phyloP scores from a whole-genome alignment of 2,888 invertebrate species.

The Lochmaea capreae region DNA sequence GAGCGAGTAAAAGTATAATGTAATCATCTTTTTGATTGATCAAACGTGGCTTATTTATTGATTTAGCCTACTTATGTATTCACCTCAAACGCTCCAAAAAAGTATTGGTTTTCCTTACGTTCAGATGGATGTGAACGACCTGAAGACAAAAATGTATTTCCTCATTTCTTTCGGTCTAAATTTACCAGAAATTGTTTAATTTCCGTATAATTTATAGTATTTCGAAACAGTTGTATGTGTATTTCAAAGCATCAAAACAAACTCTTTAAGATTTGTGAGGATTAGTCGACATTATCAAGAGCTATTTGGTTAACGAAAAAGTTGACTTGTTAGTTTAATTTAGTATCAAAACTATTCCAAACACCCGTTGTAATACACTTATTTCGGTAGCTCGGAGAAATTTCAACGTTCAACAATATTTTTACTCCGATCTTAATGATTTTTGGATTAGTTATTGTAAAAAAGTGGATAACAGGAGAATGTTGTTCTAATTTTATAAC shows the following conservation, averaged over 20 bases:
- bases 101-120: too few species aligned
- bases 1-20: too few species aligned
- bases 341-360: background rate
- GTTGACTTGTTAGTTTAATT: background rate
- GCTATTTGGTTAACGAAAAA: background rate
- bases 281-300: constrained; percentile 11
- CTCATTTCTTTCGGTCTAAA: constrained; percentile 19
- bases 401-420: background rate
- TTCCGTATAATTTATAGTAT: constrained; percentile 4
- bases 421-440: too few species aligned
- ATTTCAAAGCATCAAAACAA: constrained; percentile 12
- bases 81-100: background rate
- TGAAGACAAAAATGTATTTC: constrained; percentile 11
- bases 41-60: background rate
- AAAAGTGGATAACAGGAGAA: background rate
- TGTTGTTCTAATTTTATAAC: background rate
- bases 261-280: constrained; percentile 13
- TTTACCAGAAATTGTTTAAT: constrained; percentile 16
- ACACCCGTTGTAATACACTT: background rate
- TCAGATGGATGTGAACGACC: constrained; percentile 8
- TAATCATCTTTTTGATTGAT: background rate
- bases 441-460: too few species aligned
- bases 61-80: background rate
- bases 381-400: background rate
- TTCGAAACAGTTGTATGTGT: constrained; percentile 1